These are phyloP conservation scores for Capitulum mitella DNA, from an alignment of 2,888 invertebrate species.

Conservation along the genomic window DNA sequence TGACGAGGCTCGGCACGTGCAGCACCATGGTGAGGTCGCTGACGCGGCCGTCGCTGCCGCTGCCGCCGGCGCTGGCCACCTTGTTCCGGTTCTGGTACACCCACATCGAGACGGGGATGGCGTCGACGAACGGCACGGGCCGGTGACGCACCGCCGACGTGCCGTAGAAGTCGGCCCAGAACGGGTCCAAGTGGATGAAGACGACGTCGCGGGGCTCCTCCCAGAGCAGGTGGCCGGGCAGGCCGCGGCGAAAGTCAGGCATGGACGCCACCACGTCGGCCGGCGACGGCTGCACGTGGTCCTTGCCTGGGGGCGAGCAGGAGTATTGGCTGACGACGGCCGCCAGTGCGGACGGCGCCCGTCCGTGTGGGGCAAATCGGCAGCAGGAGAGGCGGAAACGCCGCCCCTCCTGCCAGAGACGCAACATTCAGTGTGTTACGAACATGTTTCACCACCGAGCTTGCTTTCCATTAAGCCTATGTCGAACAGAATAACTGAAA, in stretches of 20 bases:
- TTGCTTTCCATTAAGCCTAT: too few relatives aligned
- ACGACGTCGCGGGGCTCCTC: conserved; percentile 79
- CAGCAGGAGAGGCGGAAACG: too few relatives aligned
- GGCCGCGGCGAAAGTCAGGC: neutral
- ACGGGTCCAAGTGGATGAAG: conserved; percentile 76
- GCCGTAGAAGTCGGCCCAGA: conserved; percentile 89
- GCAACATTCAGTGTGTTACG: too few relatives aligned
- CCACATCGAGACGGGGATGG: conserved; percentile 46
- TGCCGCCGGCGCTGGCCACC: neutral
- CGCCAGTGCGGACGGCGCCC: too few relatives aligned
- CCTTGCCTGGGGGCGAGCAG: neutral
- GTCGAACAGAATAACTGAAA: too few relatives aligned
- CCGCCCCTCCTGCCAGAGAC: too few relatives aligned
- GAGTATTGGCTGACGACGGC: too few relatives aligned
- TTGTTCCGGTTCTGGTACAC: conserved; percentile 35
- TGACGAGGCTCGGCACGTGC: conserved; percentile 73
- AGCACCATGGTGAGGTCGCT: conserved; percentile 68
- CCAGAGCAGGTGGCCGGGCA: conserved; percentile 55
- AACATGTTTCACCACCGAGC: too few relatives aligned
- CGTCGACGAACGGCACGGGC: conserved; percentile 46
- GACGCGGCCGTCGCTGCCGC: conserved; percentile 29
- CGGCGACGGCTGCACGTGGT: conserved; percentile 12
- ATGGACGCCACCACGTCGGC: conserved; percentile 13
- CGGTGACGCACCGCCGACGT: conserved; percentile 55
- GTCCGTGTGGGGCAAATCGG: too few relatives aligned